Base-by-base conservation (phyloP, 2,797 vertebrate species). In the Staurois parvus region DNA sequence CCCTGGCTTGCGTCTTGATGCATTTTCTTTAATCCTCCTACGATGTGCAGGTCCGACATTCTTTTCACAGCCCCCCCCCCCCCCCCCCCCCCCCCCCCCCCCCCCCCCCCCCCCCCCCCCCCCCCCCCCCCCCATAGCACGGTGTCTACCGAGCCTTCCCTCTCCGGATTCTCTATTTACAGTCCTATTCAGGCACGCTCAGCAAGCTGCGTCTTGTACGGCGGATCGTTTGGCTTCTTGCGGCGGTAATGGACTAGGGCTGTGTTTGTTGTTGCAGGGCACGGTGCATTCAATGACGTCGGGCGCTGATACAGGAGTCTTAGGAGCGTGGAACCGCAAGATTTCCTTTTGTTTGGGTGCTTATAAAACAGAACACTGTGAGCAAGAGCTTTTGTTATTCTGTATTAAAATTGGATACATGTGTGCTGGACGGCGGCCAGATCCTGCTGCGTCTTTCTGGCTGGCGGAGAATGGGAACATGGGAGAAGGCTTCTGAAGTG, bases 251-350 rank as follows among this genome's bases (percentile, higher is more conserved):
- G 62, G 17, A n/a, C 75, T 37, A 32, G 2, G 59, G 76, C 76
- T 66, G 62, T 66, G 56, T 45, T 75, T 56, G 28, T 32, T 56
- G 26, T 76, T 5, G 42, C n/a, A 48, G 2, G 32, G 29, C 29
- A 48, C 19, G 32, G 29, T 32, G 40, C 19, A 64, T 76, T 59
- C 74, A 76, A 13, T 76, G 75, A 37, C 56, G 32, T 62, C 26
- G 52, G 75, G 75, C 48, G 28, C 56, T 40, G 76, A 64, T 76
- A 62, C 17, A 37, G 64, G 76, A 78, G 59, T 56, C 24, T 56
- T 62, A 34, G 62, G 34, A 32, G 52, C 29, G 56, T 76, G 76
- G 76, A 78, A 66, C 76, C 59, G 28, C 37, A 40, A 66, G 59
- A 59, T 78, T 34, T 17, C 26, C 76, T 66, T 66, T 66, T 76